These are phyloP conservation scores for Sprattus sprattus DNA, from an alignment of 2,113 vertebrate genomes.

Conservation along the genomic window DNA sequence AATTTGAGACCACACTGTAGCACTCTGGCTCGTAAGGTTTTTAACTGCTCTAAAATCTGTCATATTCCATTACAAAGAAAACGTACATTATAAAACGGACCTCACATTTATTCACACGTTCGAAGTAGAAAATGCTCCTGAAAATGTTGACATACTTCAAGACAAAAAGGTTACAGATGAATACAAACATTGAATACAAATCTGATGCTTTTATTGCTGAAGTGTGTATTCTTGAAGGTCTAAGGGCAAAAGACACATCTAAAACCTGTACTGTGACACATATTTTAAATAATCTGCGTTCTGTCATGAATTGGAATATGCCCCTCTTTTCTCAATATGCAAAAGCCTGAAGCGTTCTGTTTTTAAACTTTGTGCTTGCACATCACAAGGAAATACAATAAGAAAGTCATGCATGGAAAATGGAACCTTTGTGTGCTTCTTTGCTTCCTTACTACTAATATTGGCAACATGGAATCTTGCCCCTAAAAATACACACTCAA, in stretches of 20 bases:
- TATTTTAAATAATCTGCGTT: not conserved
- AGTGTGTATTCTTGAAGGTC: not conserved
- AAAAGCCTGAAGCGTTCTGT: not conserved
- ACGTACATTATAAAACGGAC: not conserved
- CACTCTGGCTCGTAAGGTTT: not conserved
- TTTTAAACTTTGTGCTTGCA: not conserved
- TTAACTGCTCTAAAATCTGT: conserved; percentile 12
- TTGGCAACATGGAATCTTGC: not conserved
- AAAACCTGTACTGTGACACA: not conserved
- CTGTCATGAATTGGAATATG: not conserved
- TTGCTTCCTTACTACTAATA: not conserved
- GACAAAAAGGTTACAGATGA: not conserved
- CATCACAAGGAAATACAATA: not conserved
- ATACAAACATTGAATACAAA: not conserved
- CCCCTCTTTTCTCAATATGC: not conserved
- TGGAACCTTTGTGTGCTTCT: not conserved
- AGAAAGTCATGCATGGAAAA: not conserved
- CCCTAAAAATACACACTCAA: not conserved
- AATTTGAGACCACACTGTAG: conserved; percentile 9
- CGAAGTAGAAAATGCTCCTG: not conserved
- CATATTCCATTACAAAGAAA: not conserved
- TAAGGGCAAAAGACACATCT: not conserved
- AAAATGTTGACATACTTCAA: not conserved
- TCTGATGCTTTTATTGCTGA: not conserved
- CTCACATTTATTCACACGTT: not conserved